A percentile compares a stretch with the other conserved stretches of the same genome.
phyloP scores from a whole-genome alignment of 2,888 invertebrate genomes.

The Byasa hedistus region DNA sequence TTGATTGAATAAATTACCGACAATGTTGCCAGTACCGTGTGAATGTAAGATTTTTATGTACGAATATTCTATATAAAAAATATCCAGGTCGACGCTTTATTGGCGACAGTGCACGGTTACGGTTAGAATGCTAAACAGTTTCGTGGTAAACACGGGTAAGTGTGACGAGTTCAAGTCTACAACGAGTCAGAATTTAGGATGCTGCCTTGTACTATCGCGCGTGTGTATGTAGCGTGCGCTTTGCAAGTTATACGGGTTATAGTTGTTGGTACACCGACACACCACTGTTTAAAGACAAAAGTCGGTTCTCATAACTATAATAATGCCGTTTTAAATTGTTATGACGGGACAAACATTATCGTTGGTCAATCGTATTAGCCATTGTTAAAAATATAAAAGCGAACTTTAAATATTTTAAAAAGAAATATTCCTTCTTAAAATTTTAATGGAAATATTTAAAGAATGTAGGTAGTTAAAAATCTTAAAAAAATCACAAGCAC shows the following conservation, averaged over 20 bases:
- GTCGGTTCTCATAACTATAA: conserved; percentile 64
- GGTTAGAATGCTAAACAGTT: conserved; percentile 75
- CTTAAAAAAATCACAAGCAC: background rate
- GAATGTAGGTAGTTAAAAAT: background rate
- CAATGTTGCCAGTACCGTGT: conserved; percentile 48
- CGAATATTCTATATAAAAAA: conserved; percentile 59
- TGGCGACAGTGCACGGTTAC: conserved; percentile 65
- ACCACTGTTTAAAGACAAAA: conserved; percentile 60
- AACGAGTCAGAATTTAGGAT: conserved; percentile 14
- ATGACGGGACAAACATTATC: background rate
- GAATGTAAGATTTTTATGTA: conserved; percentile 62
- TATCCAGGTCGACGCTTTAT: conserved; percentile 72
- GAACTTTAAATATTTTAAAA: too few relatives aligned
- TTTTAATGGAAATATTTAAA: too few relatives aligned
- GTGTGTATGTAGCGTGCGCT: conserved; percentile 34
- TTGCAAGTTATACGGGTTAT: conserved; percentile 46
- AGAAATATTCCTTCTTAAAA: too few relatives aligned
- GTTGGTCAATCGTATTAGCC: background rate
- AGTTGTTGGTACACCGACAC: conserved; percentile 52
- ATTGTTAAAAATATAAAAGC: too few relatives aligned
- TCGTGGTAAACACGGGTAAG: conserved; percentile 59
- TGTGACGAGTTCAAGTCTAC: conserved; percentile 44
- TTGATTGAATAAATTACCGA: conserved; percentile 25
- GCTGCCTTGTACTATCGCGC: conserved; percentile 34
- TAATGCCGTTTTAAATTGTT: conserved; percentile 55